Percentiles rank a stretch among this genome's conserved stretches.
Conservation (phyloP, 2,888 invertebrate species). For the Parnassius mnemosyne region DNA sequence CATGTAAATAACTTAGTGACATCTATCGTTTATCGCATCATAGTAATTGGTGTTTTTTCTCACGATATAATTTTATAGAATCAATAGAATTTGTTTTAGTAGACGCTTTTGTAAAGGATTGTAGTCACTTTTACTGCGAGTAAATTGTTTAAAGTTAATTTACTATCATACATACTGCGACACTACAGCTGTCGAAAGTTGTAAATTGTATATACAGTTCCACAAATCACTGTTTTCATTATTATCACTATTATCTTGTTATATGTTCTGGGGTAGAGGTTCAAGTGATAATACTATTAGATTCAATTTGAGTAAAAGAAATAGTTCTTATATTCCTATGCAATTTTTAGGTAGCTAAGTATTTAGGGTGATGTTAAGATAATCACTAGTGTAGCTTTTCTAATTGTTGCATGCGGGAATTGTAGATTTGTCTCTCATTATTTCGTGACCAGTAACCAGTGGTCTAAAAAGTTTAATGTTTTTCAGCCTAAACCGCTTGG, state of each 20-base stretch:
- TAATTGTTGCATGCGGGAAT: constrained; percentile 36
- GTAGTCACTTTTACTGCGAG: background rate
- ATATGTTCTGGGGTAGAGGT: too few species aligned
- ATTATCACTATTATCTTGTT: too few species aligned
- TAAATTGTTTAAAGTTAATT: constrained; percentile 1
- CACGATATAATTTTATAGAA: constrained; percentile 27
- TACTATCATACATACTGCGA: constrained; percentile 25
- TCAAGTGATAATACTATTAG: too few species aligned
- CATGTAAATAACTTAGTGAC: constrained; percentile 74
- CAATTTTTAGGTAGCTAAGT: constrained; percentile 15
- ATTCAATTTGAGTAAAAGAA: background rate
- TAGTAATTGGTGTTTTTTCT: constrained; percentile 32
- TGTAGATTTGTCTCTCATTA: constrained; percentile 31
- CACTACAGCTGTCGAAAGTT: constrained; percentile 35
- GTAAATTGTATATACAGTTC: constrained; percentile 10
- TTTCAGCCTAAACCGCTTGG: constrained; percentile 77
- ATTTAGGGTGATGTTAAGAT: constrained; percentile 6
- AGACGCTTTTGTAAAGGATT: constrained; percentile 6
- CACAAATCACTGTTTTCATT: constrained; percentile 26
- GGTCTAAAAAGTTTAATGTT: constrained; percentile 74
- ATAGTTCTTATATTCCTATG: constrained; percentile 5
- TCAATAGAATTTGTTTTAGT: constrained; percentile 15
- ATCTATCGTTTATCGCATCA: constrained; percentile 45
- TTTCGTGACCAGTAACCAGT: constrained; percentile 35
- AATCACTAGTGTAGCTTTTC: constrained; percentile 17